Evolutionary conservation across 2,113 vertebrate species (phyloP).

Genomic region (Labrus mixtus): DNA sequence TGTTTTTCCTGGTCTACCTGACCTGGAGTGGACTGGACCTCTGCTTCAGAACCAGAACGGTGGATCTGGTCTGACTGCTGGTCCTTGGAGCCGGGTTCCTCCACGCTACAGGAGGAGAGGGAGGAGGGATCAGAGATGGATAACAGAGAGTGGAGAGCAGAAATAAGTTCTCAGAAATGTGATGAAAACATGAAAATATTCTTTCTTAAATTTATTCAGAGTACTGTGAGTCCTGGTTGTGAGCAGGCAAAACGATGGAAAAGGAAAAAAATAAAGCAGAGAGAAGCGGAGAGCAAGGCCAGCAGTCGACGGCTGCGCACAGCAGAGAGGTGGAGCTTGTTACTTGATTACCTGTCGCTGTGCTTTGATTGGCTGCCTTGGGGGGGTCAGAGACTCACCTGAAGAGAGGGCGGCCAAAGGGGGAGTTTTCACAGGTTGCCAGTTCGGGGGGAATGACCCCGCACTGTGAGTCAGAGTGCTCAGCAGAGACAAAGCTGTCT

Average conservation of each 20-base stretch:
- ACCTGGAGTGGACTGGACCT: conserved; percentile 46
- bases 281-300: conserved; percentile 72
- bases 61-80: conserved; percentile 49
- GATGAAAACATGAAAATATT: neutral
- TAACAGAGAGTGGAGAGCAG: neutral
- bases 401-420: conserved; percentile 87
- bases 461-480: conserved; percentile 86
- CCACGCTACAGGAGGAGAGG: conserved; percentile 52
- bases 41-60: conserved; percentile 59
- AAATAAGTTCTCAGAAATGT: neutral
- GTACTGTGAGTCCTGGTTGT: conserved; percentile 25
- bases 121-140: neutral
- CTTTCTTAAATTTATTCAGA: neutral
- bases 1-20: conserved; percentile 57
- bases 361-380: conserved; percentile 57
- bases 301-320: conserved; percentile 62
- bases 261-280: conserved; percentile 28
- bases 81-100: conserved; percentile 68
- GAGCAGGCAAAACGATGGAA: conserved; percentile 50
- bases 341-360: conserved; percentile 73
- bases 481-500: conserved; percentile 91
- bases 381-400: conserved; percentile 86
- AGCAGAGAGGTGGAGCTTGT: conserved; percentile 74
- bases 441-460: conserved; percentile 84
- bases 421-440: conserved; percentile 85